A percentile compares a stretch with the other conserved stretches of the same genome.
Conservation (phyloP, 2,797 vertebrate genomes). For the Schizothorax lantsangensis region DNA sequence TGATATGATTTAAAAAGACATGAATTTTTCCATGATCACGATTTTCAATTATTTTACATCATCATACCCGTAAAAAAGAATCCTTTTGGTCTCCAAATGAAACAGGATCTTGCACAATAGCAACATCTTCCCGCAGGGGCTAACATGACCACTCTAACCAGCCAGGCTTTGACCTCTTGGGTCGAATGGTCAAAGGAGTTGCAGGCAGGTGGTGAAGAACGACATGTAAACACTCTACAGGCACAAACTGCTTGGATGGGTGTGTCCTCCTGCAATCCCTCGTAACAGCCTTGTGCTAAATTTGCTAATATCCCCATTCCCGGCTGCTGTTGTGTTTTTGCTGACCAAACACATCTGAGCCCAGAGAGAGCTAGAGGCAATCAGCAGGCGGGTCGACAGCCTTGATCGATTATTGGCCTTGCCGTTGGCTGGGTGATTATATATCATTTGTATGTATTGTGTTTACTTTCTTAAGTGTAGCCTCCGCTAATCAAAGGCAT, state of each 20-base stretch:
- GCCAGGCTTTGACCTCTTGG: neutral
- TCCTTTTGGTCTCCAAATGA: neutral
- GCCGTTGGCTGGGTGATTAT: slow-evolving; percentile 58
- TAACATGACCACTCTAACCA: neutral
- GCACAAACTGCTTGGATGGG: slow-evolving; percentile 32
- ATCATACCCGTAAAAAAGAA: neutral
- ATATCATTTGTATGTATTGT: slow-evolving; percentile 68
- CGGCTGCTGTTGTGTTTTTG: slow-evolving; percentile 45
- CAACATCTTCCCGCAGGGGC: neutral
- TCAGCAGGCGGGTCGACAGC: slow-evolving; percentile 55
- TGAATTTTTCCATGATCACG: neutral
- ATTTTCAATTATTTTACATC: neutral
- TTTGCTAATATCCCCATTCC: slow-evolving; percentile 54
- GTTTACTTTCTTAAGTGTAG: slow-evolving; percentile 64
- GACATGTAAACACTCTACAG: neutral
- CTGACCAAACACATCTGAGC: slow-evolving; percentile 57
- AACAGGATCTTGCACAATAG: neutral
- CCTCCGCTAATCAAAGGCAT: slow-evolving; percentile 60
- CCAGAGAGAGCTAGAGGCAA: slow-evolving; percentile 43
- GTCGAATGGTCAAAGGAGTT: neutral
- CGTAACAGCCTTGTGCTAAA: slow-evolving; percentile 43
- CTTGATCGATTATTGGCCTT: slow-evolving; percentile 59
- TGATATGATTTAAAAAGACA: neutral
- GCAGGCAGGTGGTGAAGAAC: neutral
- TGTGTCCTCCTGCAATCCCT: slow-evolving; percentile 37